phyloP scores from a whole-genome alignment of 2,113 vertebrate genomes.

The Erythrocercus mccallii region DNA sequence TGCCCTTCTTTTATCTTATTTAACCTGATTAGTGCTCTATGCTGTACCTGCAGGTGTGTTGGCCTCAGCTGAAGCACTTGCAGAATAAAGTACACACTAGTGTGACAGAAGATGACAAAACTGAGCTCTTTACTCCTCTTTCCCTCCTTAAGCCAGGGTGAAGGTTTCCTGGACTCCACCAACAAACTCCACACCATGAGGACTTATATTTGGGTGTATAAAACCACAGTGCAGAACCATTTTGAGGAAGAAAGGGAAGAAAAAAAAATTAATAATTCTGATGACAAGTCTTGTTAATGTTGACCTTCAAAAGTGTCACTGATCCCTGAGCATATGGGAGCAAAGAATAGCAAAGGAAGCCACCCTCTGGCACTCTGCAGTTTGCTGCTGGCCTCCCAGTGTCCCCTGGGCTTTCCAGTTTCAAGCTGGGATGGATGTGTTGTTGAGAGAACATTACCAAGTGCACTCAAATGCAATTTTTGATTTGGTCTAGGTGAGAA shows the following conservation, averaged over 20 bases:
- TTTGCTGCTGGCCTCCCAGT: not conserved
- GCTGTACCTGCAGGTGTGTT: not conserved
- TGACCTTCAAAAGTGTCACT: not conserved
- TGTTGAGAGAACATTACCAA: not conserved
- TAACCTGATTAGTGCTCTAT: not conserved
- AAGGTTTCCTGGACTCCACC: not conserved
- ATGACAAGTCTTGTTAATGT: not conserved
- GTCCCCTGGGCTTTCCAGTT: not conserved
- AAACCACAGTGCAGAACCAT: not conserved
- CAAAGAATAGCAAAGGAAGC: not conserved
- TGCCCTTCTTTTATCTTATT: not conserved
- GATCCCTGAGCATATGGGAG: not conserved
- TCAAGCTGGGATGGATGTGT: not conserved
- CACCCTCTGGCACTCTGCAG: not conserved
- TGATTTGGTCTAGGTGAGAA: not conserved
- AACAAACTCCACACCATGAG: not conserved
- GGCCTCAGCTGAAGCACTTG: not conserved
- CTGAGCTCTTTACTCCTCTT: not conserved
- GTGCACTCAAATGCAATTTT: not conserved
- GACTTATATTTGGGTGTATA: not conserved
- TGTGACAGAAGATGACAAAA: not conserved
- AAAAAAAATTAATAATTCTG: not conserved
- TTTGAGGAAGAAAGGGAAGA: not conserved
- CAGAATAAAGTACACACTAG: not conserved
- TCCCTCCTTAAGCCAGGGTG: not conserved